A percentile compares a stretch with the other conserved stretches of the same genome.
Conservation (phyloP, 2,113 vertebrate genomes). For the Panthera uncia region DNA sequence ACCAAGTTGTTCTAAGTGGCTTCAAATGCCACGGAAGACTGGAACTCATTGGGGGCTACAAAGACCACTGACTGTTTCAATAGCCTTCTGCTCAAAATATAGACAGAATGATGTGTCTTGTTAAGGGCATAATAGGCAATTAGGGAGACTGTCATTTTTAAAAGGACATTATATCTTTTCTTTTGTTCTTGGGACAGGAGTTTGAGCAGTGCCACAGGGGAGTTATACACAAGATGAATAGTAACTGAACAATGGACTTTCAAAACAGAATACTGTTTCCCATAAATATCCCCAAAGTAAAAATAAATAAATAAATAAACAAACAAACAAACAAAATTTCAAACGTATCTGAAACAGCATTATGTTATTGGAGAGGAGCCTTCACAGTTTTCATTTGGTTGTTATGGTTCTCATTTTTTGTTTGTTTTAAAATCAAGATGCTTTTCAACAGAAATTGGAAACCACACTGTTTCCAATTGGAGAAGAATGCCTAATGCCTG, state of each 20-base stretch:
- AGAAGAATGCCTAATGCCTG: background rate
- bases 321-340: too few relatives aligned
- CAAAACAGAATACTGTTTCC: slow-evolving; percentile 65
- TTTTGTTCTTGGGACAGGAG: slow-evolving; percentile 44
- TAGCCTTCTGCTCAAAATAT: slow-evolving; percentile 39
- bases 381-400: slow-evolving; percentile 45
- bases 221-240: slow-evolving; percentile 62
- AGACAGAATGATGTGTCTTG: background rate
- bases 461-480: slow-evolving; percentile 71
- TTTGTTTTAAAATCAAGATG: slow-evolving; percentile 74
- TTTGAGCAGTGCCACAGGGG: background rate
- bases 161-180: background rate
- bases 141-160: background rate
- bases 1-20: background rate
- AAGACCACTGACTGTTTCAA: background rate
- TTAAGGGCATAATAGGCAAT: background rate
- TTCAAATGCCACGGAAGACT: background rate
- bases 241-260: slow-evolving; percentile 59
- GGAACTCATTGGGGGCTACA: background rate
- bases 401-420: slow-evolving; percentile 2
- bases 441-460: slow-evolving; percentile 76
- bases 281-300: slow-evolving; percentile 55
- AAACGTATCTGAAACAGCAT: slow-evolving; percentile 62
- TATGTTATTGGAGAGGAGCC: slow-evolving; percentile 68
- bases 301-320: too few relatives aligned